These are phyloP conservation scores for Probosciger aterrimus DNA, from an alignment of 2,113 vertebrate genomes.

Conservation along the genomic window DNA sequence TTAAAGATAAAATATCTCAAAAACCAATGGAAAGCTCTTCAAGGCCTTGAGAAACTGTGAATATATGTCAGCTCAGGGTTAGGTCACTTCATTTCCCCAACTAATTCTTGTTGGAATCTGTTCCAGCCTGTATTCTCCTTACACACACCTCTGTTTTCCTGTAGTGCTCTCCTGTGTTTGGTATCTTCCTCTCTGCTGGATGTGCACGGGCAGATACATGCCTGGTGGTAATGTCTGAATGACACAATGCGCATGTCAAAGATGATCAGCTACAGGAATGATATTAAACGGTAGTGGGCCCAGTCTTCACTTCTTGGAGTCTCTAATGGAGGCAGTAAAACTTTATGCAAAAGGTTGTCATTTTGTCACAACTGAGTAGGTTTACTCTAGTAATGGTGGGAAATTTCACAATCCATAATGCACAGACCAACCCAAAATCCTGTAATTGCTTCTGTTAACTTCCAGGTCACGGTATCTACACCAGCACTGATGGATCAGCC, in stretches of 20 bases:
- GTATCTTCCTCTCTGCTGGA: not conserved
- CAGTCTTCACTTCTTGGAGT: not conserved
- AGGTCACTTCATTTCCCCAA: not conserved
- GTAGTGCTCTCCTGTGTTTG: not conserved
- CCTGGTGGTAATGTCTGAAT: not conserved
- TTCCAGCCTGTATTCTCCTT: not conserved
- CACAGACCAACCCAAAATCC: not conserved
- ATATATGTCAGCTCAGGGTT: not conserved
- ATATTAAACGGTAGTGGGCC: not conserved
- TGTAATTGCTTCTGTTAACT: not conserved
- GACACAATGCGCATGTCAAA: not conserved
- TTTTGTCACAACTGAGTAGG: not conserved
- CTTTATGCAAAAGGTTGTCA: not conserved
- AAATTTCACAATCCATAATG: not conserved
- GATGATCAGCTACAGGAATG: not conserved
- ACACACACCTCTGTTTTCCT: not conserved
- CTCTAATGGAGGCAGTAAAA: not conserved
- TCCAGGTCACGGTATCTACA: not conserved
- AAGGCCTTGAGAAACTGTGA: not conserved
- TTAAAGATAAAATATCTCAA: not conserved
- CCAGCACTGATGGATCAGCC: not conserved
- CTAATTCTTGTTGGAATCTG: not conserved
- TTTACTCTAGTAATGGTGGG: not conserved
- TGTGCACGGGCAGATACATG: not conserved
- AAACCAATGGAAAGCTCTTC: not conserved